Conservation (phyloP, 2,888 invertebrate genomes). For the Hofmannophila pseudospretella region DNA sequence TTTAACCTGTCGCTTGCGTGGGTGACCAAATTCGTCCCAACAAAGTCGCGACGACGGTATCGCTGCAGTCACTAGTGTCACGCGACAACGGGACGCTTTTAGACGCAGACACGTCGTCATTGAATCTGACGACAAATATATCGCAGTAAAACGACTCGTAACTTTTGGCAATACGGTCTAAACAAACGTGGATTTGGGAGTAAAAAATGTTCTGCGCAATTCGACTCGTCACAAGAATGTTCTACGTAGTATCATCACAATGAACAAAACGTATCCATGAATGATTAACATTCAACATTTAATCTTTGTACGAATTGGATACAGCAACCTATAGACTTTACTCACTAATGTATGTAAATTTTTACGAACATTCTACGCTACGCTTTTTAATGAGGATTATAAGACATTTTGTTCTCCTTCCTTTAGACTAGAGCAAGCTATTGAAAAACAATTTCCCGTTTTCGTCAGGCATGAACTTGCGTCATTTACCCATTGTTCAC, state of each 20-base stretch:
- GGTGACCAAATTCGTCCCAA: constrained; percentile 1
- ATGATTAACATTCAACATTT: too few species aligned
- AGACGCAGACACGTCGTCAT: constrained; percentile 39
- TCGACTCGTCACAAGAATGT: constrained; percentile 24
- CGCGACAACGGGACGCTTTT: constrained; percentile 31
- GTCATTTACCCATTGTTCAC: background rate
- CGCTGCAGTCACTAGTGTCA: background rate
- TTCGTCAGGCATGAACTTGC: background rate
- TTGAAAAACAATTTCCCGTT: too few species aligned
- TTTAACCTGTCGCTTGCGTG: background rate
- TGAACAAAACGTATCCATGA: constrained; percentile 14
- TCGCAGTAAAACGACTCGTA: constrained; percentile 7
- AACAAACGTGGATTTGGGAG: constrained; percentile 6
- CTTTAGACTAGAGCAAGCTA: too few species aligned
- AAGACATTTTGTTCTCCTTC: too few species aligned
- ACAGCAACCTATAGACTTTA: too few species aligned
- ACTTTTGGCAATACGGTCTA: constrained; percentile 2
- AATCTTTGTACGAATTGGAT: too few species aligned
- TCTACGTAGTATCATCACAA: constrained; percentile 10
- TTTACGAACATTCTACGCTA: too few species aligned
- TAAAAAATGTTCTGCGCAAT: constrained; percentile 26
- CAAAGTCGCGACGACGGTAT: background rate
- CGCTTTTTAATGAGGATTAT: too few species aligned
- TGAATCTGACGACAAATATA: constrained; percentile 14
- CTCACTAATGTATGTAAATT: too few species aligned